phyloP scores from a whole-genome alignment of 1,140 invertebrate species.

The Drosophila orosa region DNA sequence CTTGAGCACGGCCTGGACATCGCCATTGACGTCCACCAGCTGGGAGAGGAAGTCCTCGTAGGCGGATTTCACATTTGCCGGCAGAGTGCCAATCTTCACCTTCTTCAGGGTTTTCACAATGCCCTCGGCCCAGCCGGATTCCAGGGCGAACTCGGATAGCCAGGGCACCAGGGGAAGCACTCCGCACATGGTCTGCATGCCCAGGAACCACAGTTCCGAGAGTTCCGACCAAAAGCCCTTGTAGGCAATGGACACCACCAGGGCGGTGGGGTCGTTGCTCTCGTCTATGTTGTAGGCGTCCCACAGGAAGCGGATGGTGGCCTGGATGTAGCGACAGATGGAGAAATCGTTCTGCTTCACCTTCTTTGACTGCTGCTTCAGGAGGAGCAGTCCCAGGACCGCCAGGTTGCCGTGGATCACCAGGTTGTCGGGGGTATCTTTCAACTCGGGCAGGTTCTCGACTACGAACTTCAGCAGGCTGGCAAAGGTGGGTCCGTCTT shows the following conservation, averaged over 20 bases:
- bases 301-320: conserved; percentile 95
- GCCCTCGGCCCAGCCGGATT: conserved; percentile 95
- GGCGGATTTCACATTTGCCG: conserved; percentile 93
- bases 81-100: conserved; percentile 92
- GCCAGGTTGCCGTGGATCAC: conserved; percentile 93
- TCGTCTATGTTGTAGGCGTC: conserved; percentile 96
- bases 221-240: conserved; percentile 95
- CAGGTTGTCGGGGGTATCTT: conserved; percentile 92
- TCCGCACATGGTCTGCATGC: conserved; percentile 95
- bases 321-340: conserved; percentile 93
- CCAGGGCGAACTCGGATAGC: conserved; percentile 95
- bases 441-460: conserved; percentile 92
- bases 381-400: conserved; percentile 91
- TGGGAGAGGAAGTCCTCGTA: conserved; percentile 95
- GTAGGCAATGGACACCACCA: conserved; percentile 93
- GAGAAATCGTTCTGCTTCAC: conserved; percentile 94
- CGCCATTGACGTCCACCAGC: conserved; percentile 92
- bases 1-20: conserved; percentile 90
- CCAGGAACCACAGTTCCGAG: conserved; percentile 96
- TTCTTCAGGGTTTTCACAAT: conserved; percentile 92
- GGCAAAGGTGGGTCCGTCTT: conserved; percentile 90
- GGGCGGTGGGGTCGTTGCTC: conserved; percentile 90
- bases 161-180: conserved; percentile 92
- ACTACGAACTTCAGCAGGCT: conserved; percentile 94
- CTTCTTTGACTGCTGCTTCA: conserved; percentile 92